Base-by-base conservation (phyloP, 2,113 vertebrate species). In the Nothobranchius kuhntae region DNA sequence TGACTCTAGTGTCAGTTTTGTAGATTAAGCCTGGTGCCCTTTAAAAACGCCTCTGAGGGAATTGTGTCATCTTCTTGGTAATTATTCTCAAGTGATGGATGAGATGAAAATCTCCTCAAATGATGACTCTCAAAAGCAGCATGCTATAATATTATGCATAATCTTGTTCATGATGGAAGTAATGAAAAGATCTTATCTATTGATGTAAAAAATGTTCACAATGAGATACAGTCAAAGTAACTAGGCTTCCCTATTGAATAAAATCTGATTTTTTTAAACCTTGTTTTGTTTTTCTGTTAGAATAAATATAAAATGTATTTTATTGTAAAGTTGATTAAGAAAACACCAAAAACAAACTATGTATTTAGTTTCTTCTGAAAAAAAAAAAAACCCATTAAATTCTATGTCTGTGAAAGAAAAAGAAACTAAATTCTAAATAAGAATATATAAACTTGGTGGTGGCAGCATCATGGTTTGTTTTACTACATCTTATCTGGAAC, bases 71-170 rank as follows among this genome's bases (percentile, higher is more conserved):
- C 55, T 53, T 56, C 53, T 21, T 38, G 1, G 73, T 83, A 75
- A 85, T 88, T 84, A 85, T 66, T 76, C 59, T 65, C 75, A 71
- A 63, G n/a, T 69, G 60, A 68, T 56, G 26, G 46, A 67, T 77
- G 60, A 76, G 57, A 44, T 40, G 69, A 38, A 30, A 68, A 51
- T 58, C 36, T 26, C 24, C 42, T 45, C 17, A 65, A 62, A 54
- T 66, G 45, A 60, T 40, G 24, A 36, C 40, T 30, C 9, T 53
- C 9, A 59, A 38, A 67, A 66, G 57, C 74, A 66, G 42, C 72
- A 61, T 44, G 63, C 45, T 42, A 3, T 73, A 5, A 40, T 55
- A 3, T 24, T 45, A 46, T 59, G 15, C 13, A 53, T 48, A 52
- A 66, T 65, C 12, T 24, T 42, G 61, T 66, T 75, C 40, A 65